Percentiles rank a stretch among this genome's conserved stretches.
Evolutionary conservation across 23 tunicate species (phyloP).

Genomic region (Phallusia fumigata): DNA sequence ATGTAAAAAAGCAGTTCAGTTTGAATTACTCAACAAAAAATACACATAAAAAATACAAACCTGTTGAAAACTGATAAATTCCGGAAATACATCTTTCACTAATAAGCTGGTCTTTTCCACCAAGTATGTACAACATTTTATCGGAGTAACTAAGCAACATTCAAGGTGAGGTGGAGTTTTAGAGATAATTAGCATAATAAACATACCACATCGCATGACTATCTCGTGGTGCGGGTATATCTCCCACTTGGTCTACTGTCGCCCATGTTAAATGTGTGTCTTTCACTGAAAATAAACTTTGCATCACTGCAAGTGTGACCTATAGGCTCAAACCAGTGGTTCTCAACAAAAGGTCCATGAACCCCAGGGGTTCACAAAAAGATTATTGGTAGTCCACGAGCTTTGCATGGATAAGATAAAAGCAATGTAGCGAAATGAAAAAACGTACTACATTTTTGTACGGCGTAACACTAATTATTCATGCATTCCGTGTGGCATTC

Average conservation of each 20-base stretch:
- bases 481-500: too few species aligned
- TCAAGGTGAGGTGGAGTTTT: background rate
- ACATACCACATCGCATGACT: conserved; percentile 47
- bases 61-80: conserved; percentile 22
- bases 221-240: conserved; percentile 43
- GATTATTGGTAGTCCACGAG: too few species aligned
- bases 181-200: background rate
- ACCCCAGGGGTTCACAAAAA: too few species aligned
- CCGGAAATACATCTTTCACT: conserved; percentile 39
- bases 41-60: conserved; percentile 22
- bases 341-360: too few species aligned
- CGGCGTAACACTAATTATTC: too few species aligned
- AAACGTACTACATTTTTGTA: too few species aligned
- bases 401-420: too few species aligned
- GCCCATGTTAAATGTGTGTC: conserved; percentile 28
- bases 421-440: too few species aligned
- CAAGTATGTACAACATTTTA: conserved; percentile 33
- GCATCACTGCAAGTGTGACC: too few species aligned
- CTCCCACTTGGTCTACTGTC: background rate
- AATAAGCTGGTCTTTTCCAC: conserved; percentile 43
- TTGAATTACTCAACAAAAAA: too few species aligned
- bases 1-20: background rate
- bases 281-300: conserved; percentile 21
- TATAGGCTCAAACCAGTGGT: too few species aligned
- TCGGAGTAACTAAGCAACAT: conserved; percentile 16